phyloP scores from a whole-genome alignment of 2,888 invertebrate species.

The Cistogaster globosa region DNA sequence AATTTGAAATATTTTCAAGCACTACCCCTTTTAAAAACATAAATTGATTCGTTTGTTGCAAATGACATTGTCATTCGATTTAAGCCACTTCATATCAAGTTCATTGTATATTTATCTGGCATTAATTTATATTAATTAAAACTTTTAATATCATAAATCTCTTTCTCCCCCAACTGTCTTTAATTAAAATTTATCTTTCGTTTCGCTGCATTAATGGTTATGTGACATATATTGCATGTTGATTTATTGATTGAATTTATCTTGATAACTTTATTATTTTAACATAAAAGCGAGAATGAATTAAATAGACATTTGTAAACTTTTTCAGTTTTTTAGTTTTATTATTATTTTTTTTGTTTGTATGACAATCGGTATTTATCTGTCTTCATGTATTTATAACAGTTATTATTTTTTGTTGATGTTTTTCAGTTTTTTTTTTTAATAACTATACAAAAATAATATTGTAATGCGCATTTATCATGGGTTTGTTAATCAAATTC shows the following conservation, averaged over 20 bases:
- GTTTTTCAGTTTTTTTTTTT: constrained; percentile 7
- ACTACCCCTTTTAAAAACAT: neutral
- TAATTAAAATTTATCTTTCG: constrained; percentile 22
- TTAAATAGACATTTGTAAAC: no score
- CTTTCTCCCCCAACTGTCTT: neutral
- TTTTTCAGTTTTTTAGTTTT: neutral
- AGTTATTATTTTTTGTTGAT: constrained; percentile 44
- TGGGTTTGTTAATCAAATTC: constrained; percentile 16
- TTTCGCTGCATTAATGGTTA: constrained; percentile 2
- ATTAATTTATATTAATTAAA: constrained; percentile 26
- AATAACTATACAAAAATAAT: constrained; percentile 50
- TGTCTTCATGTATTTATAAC: constrained; percentile 31
- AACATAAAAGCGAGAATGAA: constrained; percentile 12
- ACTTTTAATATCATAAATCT: constrained; percentile 1
- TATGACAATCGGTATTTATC: constrained; percentile 9
- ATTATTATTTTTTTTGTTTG: constrained; percentile 2
- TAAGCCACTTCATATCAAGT: constrained; percentile 27
- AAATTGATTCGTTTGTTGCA: constrained; percentile 4
- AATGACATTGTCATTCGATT: constrained; percentile 48
- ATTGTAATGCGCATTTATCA: constrained; percentile 46
- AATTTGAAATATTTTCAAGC: no score
- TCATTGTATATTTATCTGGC: constrained; percentile 30
- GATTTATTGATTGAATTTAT: constrained; percentile 57
- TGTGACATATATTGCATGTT: neutral
- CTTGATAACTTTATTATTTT: constrained; percentile 57